phyloP scores from a whole-genome alignment of 2,113 vertebrate genomes.

The Heloderma charlesbogerti region DNA sequence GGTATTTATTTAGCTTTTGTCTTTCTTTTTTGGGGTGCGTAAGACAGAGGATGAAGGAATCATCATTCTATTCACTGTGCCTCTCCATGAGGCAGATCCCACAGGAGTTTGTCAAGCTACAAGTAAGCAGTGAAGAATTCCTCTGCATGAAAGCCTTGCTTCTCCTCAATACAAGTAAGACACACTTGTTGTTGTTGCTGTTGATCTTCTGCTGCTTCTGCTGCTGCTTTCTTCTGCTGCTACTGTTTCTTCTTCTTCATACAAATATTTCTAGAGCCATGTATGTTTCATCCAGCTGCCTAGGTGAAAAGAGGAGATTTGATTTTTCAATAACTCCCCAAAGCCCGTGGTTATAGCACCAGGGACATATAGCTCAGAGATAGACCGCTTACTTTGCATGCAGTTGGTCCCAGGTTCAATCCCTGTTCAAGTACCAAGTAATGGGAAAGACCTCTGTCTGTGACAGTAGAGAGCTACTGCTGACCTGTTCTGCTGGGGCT shows the following conservation, averaged over 20 bases:
- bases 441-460: background rate
- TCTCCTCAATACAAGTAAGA: conserved; percentile 94
- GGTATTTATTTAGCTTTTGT: conserved; percentile 32
- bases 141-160: conserved; percentile 98
- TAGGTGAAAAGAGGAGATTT: background rate
- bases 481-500: too few species aligned
- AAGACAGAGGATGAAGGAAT: conserved; percentile 95
- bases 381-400: background rate
- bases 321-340: background rate
- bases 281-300: background rate
- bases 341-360: background rate
- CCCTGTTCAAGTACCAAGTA: background rate
- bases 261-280: background rate
- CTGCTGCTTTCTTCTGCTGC: too few species aligned
- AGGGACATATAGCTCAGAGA: background rate
- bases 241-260: too few species aligned
- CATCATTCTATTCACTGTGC: conserved; percentile 94
- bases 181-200: accelerated
- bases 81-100: conserved; percentile 95
- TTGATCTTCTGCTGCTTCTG: background rate
- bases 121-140: conserved; percentile 93
- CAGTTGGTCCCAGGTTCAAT: background rate
- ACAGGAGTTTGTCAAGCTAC: conserved; percentile 94
- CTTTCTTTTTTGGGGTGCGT: conserved; percentile 47
- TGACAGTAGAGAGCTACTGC: background rate